Evolutionary conservation across 1,140 invertebrate species (phyloP).

Genomic region (Habropoda laboriosa): DNA sequence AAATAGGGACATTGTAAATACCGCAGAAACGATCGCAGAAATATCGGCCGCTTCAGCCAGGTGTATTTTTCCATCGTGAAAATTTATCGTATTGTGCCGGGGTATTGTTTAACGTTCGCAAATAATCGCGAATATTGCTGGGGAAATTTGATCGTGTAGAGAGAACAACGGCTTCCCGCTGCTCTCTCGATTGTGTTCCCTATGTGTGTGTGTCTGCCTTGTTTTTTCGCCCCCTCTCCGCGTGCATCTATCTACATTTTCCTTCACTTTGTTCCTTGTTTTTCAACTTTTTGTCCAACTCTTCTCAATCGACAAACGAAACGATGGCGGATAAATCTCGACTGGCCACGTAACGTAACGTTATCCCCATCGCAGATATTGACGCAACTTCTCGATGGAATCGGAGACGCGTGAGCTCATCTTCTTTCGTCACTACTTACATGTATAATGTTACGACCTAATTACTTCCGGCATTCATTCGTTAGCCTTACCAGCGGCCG

Average conservation of each 20-base stretch:
- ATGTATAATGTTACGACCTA: slow-evolving; percentile 43
- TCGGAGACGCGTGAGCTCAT: slow-evolving; percentile 51
- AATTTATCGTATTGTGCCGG: slow-evolving; percentile 34
- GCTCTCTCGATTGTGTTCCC: not conserved
- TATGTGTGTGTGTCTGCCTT: not conserved
- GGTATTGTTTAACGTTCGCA: slow-evolving; percentile 29
- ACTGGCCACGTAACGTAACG: not conserved
- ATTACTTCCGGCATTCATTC: slow-evolving; percentile 50
- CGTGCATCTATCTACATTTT: no score
- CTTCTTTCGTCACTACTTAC: slow-evolving; percentile 42
- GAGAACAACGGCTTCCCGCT: not conserved
- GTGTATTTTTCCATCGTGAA: slow-evolving; percentile 31
- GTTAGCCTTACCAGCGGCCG: slow-evolving; percentile 28
- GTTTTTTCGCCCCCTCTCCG: no score
- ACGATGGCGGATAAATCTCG: not conserved
- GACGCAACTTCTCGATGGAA: slow-evolving; percentile 37
- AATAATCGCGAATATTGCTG: slow-evolving; percentile 22
- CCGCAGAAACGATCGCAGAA: slow-evolving; percentile 37
- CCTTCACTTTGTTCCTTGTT: not conserved
- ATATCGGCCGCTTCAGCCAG: not conserved
- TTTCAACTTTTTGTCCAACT: no score
- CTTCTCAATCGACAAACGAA: not conserved
- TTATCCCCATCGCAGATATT: slow-evolving; percentile 7
- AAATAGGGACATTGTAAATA: slow-evolving; percentile 47
- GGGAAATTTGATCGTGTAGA: not conserved